Evolutionary conservation across 1,140 invertebrate genomes (phyloP).

Genomic region (Olivierus martensii): DNA sequence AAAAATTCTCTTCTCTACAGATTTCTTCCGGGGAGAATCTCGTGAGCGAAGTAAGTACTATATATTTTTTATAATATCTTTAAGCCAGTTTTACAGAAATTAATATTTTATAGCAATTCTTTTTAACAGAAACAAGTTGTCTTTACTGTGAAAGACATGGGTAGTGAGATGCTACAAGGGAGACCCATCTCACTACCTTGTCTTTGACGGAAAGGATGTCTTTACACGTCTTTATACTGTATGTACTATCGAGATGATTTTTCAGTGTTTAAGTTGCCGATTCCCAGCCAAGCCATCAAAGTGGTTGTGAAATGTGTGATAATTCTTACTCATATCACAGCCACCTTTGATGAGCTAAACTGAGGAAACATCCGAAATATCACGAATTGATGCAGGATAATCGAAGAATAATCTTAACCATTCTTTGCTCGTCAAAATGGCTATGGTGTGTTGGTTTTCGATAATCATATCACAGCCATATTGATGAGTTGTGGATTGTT

Average conservation of each 20-base stretch:
- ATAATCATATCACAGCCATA: slow-evolving; percentile 30
- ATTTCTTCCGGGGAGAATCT: no score
- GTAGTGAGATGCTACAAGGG: slow-evolving; percentile 37
- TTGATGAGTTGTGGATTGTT: slow-evolving; percentile 24
- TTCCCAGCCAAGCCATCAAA: slow-evolving; percentile 5
- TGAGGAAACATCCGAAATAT: background rate
- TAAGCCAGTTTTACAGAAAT: no score
- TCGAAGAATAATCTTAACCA: background rate
- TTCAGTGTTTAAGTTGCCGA: background rate
- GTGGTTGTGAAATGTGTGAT: slow-evolving; percentile 14
- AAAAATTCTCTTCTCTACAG: no score
- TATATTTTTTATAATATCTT: no score
- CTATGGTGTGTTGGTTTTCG: slow-evolving; percentile 23
- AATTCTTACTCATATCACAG: slow-evolving; percentile 17
- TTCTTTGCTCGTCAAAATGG: slow-evolving; percentile 22
- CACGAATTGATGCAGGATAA: background rate
- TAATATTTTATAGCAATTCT: no score
- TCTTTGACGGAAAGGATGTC: slow-evolving; percentile 31
- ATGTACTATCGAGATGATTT: background rate
- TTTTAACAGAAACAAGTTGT: background rate
- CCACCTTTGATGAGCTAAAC: slow-evolving; percentile 17
- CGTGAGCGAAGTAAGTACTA: no score
- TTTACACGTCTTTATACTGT: background rate
- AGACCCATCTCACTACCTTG: slow-evolving; percentile 38
- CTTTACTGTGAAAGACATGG: slow-evolving; percentile 40